Conservation (phyloP, 2,113 vertebrate genomes). For the Ictidomys tridecemlineatus region DNA sequence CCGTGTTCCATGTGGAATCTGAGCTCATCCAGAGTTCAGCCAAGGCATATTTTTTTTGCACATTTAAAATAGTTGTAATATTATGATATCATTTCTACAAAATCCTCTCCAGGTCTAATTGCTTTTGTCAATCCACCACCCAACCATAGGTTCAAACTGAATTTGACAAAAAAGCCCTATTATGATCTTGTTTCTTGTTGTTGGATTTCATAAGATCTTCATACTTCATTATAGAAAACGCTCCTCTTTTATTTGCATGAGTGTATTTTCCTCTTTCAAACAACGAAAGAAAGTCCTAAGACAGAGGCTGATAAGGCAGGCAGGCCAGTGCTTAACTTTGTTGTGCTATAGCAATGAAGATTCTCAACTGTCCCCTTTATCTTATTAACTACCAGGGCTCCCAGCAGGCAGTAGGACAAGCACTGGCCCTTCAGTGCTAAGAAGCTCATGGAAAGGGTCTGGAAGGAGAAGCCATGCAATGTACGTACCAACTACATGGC, state of each 20-base stretch:
- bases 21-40: constrained; percentile 51
- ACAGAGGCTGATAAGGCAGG: not conserved
- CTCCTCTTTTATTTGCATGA: not conserved
- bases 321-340: not conserved
- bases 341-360: not conserved
- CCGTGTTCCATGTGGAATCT: not conserved
- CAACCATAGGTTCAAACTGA: not conserved
- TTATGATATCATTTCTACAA: not conserved
- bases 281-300: not conserved
- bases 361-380: not conserved
- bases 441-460: not conserved
- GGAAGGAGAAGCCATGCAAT: not conserved
- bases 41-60: not conserved
- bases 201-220: not conserved
- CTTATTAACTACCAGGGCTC: not conserved
- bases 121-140: not conserved
- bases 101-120: not conserved
- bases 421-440: not conserved
- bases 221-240: not conserved
- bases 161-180: not conserved
- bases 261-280: not conserved
- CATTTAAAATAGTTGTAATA: constrained; percentile 49
- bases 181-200: not conserved
- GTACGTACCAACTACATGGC: not conserved
- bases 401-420: too few species aligned